Base-by-base conservation (phyloP, 2,888 invertebrate genomes). In the Agrochola lychnidis region DNA sequence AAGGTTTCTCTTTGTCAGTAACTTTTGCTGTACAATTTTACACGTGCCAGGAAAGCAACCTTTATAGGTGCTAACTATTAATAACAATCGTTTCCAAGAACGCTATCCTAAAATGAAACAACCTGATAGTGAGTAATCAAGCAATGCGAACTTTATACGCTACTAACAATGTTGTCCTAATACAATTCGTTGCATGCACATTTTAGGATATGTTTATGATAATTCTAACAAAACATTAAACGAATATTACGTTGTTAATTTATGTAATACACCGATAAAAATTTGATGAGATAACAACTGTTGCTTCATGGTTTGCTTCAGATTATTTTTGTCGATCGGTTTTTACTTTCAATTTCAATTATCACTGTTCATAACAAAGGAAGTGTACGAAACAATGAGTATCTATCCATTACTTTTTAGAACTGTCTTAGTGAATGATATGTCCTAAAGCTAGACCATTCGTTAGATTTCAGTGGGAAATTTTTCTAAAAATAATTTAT, bases 171-270 rank as follows among this genome's bases (percentile, higher is more conserved):
- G 76, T 81, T 81, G 71, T 10, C 68, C 51, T 75, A 81, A 81
- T 75, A 83, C 79, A 76, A 85, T 84, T 86, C 56, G 84, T 73
- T 68, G 56, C 76, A 66, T 56, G 64, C 45, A 66, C 14, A 70
- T 53, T 79, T 85, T 45, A 36, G 53, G 84, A 78, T 70, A 78
- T 73, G 84, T 68, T 87, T 86, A 80, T 84, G 86, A 82, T 70
- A 67, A 64, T 74, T 62, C 48, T 76, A 69, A 61, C 14, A 77
- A 82, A 87, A 87, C 73, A 84, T 76, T 74, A 36, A 7, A 51
- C 51, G 62, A 70, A 40, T 69, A 51, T 67, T 67, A 57, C 53
- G 68, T 62, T 36, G 53, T 48, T 69, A 56, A 70, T 73, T 71
- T 76, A 73, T 69, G 42, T 75, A 70, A 69, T 69, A 42, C 6